phyloP scores from a whole-genome alignment of 1,140 invertebrate genomes.

The Prorops nasuta region DNA sequence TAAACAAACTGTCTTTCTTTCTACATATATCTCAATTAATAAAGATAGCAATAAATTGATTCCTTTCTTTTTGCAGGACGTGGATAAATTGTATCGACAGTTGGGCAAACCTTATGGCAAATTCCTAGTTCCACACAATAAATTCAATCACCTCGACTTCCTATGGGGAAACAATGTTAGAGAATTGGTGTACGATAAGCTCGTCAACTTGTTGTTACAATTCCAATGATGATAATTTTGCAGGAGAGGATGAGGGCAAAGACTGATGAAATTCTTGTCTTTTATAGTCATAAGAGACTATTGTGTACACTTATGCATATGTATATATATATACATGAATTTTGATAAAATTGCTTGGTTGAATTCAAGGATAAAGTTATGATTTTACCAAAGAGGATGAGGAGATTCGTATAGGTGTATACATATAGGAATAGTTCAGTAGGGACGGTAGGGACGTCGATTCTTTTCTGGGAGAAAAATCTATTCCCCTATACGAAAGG shows the following conservation, averaged over 20 bases:
- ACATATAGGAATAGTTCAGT: too few species aligned
- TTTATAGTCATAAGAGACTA: too few species aligned
- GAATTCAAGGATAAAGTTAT: too few species aligned
- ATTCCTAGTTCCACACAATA: constrained; percentile 57
- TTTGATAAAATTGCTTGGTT: too few species aligned
- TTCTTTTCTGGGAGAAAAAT: too few species aligned
- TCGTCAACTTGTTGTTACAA: neutral
- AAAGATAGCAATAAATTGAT: constrained; percentile 1
- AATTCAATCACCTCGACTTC: constrained; percentile 69
- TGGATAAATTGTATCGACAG: constrained; percentile 40
- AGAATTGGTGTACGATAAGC: constrained; percentile 59
- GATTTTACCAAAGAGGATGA: too few species aligned
- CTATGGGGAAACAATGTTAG: constrained; percentile 65
- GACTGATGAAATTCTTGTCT: too few species aligned
- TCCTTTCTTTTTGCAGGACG: constrained; percentile 35
- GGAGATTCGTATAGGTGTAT: too few species aligned
- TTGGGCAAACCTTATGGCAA: constrained; percentile 57
- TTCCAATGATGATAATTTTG: neutral
- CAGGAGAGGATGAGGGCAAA: neutral
- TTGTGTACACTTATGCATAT: too few species aligned
- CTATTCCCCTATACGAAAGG: too few species aligned
- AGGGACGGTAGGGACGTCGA: too few species aligned
- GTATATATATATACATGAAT: too few species aligned
- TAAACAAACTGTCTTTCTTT: neutral
- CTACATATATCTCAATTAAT: constrained; percentile 2